Evolutionary conservation across 2,797 vertebrate species (phyloP).

Genomic region (Numenius phaeopus): DNA sequence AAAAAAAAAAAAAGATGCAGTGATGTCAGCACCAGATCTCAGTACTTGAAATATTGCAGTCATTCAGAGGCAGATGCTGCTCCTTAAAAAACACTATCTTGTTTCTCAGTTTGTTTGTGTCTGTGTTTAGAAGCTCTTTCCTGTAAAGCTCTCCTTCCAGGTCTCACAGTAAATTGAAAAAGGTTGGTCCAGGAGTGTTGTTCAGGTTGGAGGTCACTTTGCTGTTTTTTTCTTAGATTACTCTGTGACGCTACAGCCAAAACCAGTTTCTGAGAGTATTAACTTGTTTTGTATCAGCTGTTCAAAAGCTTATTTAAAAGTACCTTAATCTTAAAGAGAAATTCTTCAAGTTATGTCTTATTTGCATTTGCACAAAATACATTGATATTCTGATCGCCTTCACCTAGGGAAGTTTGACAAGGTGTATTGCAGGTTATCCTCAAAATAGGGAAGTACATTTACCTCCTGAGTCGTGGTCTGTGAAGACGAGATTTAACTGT

Average conservation of each 20-base stretch:
- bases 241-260: background rate
- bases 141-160: background rate
- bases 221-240: background rate
- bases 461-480: background rate
- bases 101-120: background rate
- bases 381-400: background rate
- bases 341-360: background rate
- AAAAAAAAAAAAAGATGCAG: background rate
- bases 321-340: background rate
- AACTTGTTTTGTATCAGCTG: background rate
- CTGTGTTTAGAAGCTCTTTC: background rate
- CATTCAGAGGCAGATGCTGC: background rate
- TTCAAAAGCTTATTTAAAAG: background rate
- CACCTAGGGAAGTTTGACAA: background rate
- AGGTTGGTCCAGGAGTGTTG: background rate
- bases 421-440: background rate
- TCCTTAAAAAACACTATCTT: background rate
- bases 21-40: background rate
- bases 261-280: background rate
- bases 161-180: background rate
- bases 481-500: background rate
- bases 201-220: background rate
- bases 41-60: background rate
- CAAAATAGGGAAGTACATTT: background rate
- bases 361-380: background rate